These are phyloP conservation scores for Periphyllus acericola DNA, from an alignment of 2,888 invertebrate species.

Conservation along the genomic window DNA sequence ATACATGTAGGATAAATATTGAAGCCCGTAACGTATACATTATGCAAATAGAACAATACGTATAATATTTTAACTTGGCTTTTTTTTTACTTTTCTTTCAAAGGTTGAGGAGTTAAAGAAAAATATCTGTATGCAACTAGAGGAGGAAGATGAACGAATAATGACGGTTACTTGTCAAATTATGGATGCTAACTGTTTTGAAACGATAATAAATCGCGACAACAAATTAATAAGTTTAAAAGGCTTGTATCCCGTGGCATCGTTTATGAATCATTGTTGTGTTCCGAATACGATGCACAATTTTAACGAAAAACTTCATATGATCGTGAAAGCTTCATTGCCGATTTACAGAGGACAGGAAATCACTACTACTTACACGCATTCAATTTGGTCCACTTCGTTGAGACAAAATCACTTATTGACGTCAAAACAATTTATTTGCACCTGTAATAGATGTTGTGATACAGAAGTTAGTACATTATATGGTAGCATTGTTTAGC, in stretches of 20 bases:
- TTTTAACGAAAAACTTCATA: conserved; percentile 72
- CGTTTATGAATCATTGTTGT: conserved; percentile 78
- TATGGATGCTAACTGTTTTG: conserved; percentile 77
- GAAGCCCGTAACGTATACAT: no score
- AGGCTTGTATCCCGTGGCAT: conserved; percentile 76
- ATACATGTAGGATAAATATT: no score
- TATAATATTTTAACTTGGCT: no score
- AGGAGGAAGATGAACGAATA: conserved; percentile 71
- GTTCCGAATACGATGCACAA: conserved; percentile 75
- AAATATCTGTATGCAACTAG: conserved; percentile 69
- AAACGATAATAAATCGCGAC: conserved; percentile 70
- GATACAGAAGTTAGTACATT: conserved; percentile 71
- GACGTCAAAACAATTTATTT: conserved; percentile 77
- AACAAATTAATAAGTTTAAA: conserved; percentile 67
- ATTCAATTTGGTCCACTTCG: conserved; percentile 76
- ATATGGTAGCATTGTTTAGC: not conserved
- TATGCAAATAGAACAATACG: no score
- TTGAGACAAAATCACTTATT: conserved; percentile 73
- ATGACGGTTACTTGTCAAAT: conserved; percentile 73
- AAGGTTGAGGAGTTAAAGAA: conserved; percentile 70
- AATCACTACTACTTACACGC: conserved; percentile 76
- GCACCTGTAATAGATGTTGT: conserved; percentile 74
- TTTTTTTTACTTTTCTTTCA: not conserved
- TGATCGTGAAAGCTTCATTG: conserved; percentile 73
- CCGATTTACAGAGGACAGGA: conserved; percentile 73